phyloP scores from a whole-genome alignment of 2,113 vertebrate genomes.

The Macaca mulatta region DNA sequence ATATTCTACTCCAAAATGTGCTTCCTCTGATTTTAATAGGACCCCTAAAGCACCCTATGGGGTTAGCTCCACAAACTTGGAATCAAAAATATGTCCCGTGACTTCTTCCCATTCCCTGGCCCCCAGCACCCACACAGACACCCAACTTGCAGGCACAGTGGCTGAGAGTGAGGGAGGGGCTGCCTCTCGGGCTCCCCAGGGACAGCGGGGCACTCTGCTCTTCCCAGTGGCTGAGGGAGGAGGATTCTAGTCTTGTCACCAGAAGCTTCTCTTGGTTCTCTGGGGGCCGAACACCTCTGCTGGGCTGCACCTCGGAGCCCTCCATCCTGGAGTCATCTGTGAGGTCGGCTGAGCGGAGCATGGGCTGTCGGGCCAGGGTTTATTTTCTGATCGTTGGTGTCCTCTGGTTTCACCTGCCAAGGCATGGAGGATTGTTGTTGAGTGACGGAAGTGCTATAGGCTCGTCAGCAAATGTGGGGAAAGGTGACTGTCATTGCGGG shows the following conservation, averaged over 20 bases:
- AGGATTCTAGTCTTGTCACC: background rate
- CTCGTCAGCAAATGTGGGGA: conserved; percentile 55
- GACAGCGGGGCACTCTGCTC: too few species aligned
- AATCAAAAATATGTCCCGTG: background rate
- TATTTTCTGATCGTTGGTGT: conserved; percentile 24
- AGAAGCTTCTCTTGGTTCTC: background rate
- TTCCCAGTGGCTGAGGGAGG: too few species aligned
- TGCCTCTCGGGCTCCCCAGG: background rate
- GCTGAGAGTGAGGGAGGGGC: background rate
- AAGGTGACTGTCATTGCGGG: background rate
- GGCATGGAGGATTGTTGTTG: conserved; percentile 4
- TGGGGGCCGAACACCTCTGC: background rate
- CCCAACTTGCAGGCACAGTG: background rate
- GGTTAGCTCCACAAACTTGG: background rate
- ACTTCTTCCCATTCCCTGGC: background rate
- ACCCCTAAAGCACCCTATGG: background rate
- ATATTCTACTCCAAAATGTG: background rate
- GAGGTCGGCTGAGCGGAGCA: background rate
- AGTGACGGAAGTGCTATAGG: background rate
- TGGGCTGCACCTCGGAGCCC: accelerated
- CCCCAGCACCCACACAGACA: background rate
- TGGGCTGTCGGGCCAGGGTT: background rate
- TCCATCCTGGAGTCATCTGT: background rate
- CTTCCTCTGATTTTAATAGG: background rate
- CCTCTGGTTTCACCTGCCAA: conserved; percentile 47